A percentile compares a stretch with the other conserved stretches of the same genome.
Conservation (phyloP, 2,113 vertebrate species). For the Gracilinanus agilis region DNA sequence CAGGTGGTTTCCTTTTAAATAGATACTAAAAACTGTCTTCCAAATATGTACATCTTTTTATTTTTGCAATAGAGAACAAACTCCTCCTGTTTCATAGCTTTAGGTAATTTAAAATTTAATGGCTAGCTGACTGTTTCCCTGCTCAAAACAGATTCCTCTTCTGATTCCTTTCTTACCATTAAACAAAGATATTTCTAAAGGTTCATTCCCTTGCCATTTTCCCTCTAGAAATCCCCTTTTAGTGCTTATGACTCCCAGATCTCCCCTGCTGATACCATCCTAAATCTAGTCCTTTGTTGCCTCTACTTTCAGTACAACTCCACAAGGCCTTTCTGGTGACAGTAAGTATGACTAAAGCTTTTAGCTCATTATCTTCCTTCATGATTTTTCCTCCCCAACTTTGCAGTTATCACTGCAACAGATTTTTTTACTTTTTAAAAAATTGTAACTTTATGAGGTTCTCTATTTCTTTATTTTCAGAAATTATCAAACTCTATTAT, state of each 20-base stretch:
- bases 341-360: neutral
- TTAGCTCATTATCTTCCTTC: neutral
- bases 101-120: neutral
- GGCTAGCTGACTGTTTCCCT: neutral
- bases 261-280: neutral
- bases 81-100: neutral
- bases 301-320: neutral
- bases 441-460: neutral
- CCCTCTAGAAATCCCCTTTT: neutral
- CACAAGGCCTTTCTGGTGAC: neutral
- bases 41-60: neutral
- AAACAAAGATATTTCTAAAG: neutral
- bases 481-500: neutral
- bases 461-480: neutral
- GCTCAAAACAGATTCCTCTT: slow-evolving; percentile 20
- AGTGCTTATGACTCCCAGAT: neutral
- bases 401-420: neutral
- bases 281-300: neutral
- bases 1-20: neutral
- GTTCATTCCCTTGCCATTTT: neutral
- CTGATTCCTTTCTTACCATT: neutral
- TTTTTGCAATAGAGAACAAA: neutral
- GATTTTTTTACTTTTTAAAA: neutral
- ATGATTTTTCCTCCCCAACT: neutral
- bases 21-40: neutral